Conservation (phyloP, 2,888 invertebrate genomes). For the Apamea monoglypha region DNA sequence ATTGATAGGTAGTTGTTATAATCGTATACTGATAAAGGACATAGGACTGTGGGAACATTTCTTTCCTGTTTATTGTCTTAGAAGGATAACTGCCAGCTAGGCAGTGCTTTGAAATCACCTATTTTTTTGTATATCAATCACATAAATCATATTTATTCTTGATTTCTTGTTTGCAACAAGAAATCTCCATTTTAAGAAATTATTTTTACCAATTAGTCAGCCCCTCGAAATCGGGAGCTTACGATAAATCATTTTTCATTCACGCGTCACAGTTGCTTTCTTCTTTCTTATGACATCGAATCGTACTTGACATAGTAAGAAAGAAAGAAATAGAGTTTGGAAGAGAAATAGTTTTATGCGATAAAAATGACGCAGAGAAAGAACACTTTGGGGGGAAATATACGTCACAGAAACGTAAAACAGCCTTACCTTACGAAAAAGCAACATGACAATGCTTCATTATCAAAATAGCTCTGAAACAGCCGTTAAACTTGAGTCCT, state of each 20-base stretch:
- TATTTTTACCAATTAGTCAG: background rate
- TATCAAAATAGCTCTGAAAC: background rate
- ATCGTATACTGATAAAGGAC: background rate
- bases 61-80: slow-evolving; percentile 32
- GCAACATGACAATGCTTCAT: background rate
- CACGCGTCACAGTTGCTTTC: background rate
- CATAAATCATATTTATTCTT: slow-evolving; percentile 4
- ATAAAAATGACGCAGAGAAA: too few species aligned
- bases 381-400: too few species aligned
- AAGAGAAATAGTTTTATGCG: too few species aligned
- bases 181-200: background rate
- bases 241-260: background rate
- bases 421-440: background rate
- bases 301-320: too few species aligned
- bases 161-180: background rate
- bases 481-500: background rate
- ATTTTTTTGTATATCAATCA: slow-evolving; percentile 17
- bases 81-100: background rate
- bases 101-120: slow-evolving; percentile 13
- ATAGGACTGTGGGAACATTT: slow-evolving; percentile 12
- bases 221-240: background rate
- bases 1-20: background rate
- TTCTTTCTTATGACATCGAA: background rate
- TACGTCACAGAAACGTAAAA: too few species aligned
- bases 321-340: too few species aligned